Evolutionary conservation across 1,140 invertebrate genomes (phyloP).

Genomic region (Micrasema minimum): DNA sequence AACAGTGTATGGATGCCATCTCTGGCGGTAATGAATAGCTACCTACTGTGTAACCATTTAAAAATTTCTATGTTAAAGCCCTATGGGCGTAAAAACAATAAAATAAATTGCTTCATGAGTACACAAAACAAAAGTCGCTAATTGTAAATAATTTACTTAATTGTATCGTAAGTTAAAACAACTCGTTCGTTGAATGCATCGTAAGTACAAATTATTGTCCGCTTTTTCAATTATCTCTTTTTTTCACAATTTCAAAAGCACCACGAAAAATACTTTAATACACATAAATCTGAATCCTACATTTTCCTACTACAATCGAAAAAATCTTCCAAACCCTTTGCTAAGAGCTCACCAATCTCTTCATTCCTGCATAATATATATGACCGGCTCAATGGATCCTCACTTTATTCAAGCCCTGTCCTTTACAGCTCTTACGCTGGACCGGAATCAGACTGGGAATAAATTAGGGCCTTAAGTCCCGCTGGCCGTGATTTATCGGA

Average conservation of each 20-base stretch:
- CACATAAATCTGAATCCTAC: not conserved
- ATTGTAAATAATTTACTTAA: too few relatives aligned
- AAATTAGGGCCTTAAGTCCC: slow-evolving; percentile 8
- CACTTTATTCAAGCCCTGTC: slow-evolving; percentile 30
- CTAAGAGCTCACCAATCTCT: not conserved
- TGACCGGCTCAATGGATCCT: slow-evolving; percentile 16
- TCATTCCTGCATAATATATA: slow-evolving; percentile 14
- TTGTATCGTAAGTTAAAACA: not conserved
- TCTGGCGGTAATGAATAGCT: too few relatives aligned
- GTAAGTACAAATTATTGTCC: not conserved
- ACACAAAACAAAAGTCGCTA: too few relatives aligned
- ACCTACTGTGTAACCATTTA: too few relatives aligned
- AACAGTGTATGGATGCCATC: too few relatives aligned
- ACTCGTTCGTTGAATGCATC: not conserved
- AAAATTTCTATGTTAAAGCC: too few relatives aligned
- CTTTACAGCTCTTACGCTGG: slow-evolving; percentile 18
- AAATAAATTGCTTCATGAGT: too few relatives aligned
- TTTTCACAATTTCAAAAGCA: not conserved
- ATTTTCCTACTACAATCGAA: not conserved
- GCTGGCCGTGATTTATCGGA: slow-evolving; percentile 22
- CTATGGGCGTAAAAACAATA: too few relatives aligned
- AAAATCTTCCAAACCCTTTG: not conserved
- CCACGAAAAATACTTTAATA: not conserved
- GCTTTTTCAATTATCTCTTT: not conserved
- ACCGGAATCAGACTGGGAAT: slow-evolving; percentile 18